These are phyloP conservation scores for Tupaia chinensis DNA, from an alignment of 2,113 vertebrate species.

Conservation along the genomic window DNA sequence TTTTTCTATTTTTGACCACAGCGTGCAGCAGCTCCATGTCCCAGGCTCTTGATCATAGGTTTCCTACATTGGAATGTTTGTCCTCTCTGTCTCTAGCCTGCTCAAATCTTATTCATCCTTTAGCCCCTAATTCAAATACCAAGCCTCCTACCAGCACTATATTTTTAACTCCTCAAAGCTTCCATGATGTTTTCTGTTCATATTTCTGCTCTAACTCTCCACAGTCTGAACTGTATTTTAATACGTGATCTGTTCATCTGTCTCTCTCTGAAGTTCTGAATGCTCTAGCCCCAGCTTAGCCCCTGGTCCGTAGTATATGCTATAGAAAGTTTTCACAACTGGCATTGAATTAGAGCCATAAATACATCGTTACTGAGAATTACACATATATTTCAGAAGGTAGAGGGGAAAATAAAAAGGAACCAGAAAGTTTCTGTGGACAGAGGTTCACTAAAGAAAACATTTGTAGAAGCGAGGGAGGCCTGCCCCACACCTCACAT, in stretches of 20 bases:
- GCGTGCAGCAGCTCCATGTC: neutral
- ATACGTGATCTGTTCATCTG: neutral
- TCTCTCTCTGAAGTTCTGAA: neutral
- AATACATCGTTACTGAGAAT: neutral
- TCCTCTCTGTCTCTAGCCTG: neutral
- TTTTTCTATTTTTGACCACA: neutral
- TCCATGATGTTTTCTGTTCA: neutral
- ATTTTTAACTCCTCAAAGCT: neutral
- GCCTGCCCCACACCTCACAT: accelerated
- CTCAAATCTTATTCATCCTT: neutral
- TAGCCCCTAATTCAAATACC: neutral
- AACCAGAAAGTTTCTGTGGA: neutral
- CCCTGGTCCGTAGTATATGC: neutral
- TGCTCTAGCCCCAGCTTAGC: neutral
- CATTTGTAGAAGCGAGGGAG: neutral
- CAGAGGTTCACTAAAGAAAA: neutral
- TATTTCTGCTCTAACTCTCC: neutral
- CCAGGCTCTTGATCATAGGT: neutral
- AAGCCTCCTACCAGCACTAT: neutral
- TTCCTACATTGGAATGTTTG: neutral
- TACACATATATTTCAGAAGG: neutral
- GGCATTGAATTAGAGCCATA: conserved; percentile 23
- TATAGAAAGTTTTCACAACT: neutral
- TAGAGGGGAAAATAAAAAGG: conserved; percentile 8
- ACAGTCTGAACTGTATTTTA: neutral